phyloP scores from a whole-genome alignment of 2,797 vertebrate genomes.

The Anabas testudineus region DNA sequence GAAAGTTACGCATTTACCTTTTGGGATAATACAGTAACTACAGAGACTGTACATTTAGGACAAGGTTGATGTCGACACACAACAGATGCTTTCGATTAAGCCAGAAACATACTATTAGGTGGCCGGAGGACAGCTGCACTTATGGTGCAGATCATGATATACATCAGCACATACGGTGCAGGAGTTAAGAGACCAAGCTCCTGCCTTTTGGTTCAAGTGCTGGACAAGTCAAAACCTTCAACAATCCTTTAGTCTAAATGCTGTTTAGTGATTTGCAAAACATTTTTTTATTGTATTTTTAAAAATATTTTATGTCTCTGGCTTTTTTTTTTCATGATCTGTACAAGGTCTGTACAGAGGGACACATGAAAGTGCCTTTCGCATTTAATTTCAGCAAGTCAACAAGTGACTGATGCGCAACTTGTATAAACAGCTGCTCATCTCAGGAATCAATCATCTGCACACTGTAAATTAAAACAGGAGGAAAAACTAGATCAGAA shows the following conservation, averaged over 20 bases:
- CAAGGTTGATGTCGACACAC: not conserved
- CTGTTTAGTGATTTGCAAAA: not conserved
- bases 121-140: not conserved
- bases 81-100: not conserved
- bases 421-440: not conserved
- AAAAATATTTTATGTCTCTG: too few relatives aligned
- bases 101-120: not conserved
- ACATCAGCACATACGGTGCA: not conserved
- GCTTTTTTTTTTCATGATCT: not conserved
- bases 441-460: constrained; percentile 6
- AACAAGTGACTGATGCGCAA: not conserved
- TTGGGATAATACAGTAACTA: not conserved
- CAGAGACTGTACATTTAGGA: not conserved
- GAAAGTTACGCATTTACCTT: constrained; percentile 35
- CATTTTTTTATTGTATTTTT: too few relatives aligned
- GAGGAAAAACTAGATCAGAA: not conserved
- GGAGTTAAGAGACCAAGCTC: not conserved
- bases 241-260: not conserved
- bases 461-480: constrained; percentile 15
- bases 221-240: not conserved
- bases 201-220: not conserved
- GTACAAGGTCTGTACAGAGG: not conserved
- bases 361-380: not conserved
- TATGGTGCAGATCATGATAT: not conserved
- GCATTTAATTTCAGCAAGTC: constrained; percentile 5